A percentile compares a stretch with the other conserved stretches of the same genome.
Evolutionary conservation across 2,113 vertebrate species (phyloP).

Genomic region (Ceratotherium simum): DNA sequence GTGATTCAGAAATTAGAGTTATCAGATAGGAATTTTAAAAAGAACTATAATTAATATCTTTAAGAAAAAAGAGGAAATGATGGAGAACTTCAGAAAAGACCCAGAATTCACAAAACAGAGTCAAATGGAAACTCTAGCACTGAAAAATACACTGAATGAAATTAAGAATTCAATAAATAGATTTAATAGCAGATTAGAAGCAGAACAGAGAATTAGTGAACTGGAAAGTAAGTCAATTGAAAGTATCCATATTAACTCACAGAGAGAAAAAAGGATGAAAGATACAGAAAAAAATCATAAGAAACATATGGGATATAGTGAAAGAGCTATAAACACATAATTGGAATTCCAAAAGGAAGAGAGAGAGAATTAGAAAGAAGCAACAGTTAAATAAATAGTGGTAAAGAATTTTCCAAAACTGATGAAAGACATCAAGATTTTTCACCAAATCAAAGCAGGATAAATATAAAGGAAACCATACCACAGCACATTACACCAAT

Average conservation of each 20-base stretch:
- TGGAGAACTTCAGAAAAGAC: background rate
- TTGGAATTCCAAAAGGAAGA: background rate
- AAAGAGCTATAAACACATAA: background rate
- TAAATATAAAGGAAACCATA: background rate
- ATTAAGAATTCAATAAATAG: conserved; percentile 45
- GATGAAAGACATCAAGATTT: background rate
- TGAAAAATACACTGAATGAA: background rate
- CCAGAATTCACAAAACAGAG: background rate
- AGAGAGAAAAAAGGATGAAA: background rate
- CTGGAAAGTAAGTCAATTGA: background rate
- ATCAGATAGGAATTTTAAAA: conserved; percentile 18
- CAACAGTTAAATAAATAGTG: background rate
- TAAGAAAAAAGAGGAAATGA: conserved; percentile 16
- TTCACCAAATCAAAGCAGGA: conserved; percentile 42
- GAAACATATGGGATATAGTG: background rate
- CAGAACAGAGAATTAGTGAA: conserved; percentile 25
- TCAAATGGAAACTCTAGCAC: background rate
- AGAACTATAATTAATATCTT: background rate
- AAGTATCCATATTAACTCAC: background rate
- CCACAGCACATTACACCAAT: background rate
- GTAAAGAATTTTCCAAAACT: conserved; percentile 19
- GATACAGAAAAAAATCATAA: background rate
- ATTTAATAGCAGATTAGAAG: conserved; percentile 9
- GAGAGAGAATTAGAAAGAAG: background rate
- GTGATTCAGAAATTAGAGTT: conserved; percentile 26